These are phyloP conservation scores for Nezara viridula DNA, from an alignment of 2,888 invertebrate species.

Conservation along the genomic window DNA sequence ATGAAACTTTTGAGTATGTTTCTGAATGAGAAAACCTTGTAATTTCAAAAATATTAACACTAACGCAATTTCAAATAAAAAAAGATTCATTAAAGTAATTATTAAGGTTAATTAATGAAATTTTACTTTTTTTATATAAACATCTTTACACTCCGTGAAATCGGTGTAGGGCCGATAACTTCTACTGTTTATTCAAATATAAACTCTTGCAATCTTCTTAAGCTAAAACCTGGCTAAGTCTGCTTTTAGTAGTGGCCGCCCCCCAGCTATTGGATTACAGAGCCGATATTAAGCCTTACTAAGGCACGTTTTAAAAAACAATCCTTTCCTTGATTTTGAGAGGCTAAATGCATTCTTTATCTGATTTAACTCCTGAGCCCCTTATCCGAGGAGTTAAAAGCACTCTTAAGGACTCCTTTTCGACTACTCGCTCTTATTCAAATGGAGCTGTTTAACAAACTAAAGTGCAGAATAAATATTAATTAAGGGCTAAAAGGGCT, in stretches of 20 bases:
- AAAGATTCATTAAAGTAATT: too few species aligned
- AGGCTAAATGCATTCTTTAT: neutral
- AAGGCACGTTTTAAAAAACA: neutral
- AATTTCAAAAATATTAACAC: too few species aligned
- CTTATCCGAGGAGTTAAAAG: neutral
- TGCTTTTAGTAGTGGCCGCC: neutral
- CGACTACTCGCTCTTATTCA: neutral
- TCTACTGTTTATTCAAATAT: neutral
- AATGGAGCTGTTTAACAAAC: constrained; percentile 49
- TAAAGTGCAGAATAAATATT: constrained; percentile 44
- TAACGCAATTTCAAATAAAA: too few species aligned
- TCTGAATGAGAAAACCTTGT: too few species aligned
- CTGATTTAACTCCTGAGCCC: neutral
- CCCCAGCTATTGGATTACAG: neutral
- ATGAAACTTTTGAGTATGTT: too few species aligned
- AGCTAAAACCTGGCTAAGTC: neutral
- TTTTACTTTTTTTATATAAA: too few species aligned
- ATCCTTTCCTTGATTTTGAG: neutral
- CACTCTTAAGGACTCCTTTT: neutral
- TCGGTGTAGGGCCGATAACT: too few species aligned
- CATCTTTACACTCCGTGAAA: too few species aligned
- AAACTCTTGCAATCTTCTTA: neutral
- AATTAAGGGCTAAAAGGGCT: constrained; percentile 36
- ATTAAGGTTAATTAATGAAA: too few species aligned
- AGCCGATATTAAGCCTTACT: neutral